Evolutionary conservation across 1,140 invertebrate genomes (phyloP).

Genomic region (Vanessa tameamea): DNA sequence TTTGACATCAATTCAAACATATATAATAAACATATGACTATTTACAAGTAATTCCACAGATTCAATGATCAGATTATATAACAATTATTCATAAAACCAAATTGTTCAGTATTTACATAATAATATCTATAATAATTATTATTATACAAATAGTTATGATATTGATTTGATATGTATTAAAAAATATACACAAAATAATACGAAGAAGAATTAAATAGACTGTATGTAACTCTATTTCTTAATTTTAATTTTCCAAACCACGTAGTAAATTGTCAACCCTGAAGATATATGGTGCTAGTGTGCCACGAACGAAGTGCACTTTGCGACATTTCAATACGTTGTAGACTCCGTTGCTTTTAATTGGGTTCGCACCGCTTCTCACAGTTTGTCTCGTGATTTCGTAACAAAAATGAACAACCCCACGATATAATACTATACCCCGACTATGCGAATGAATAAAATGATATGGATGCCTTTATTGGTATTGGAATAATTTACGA

Average conservation of each 20-base stretch:
- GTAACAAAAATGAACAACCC: constrained; percentile 66
- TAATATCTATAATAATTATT: too few species aligned
- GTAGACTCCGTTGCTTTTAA: constrained; percentile 60
- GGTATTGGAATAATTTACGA: constrained; percentile 1
- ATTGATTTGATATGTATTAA: neutral
- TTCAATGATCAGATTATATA: too few species aligned
- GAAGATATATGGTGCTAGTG: constrained; percentile 30
- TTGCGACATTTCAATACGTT: constrained; percentile 57
- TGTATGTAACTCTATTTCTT: neutral
- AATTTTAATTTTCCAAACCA: neutral
- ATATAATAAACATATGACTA: too few species aligned
- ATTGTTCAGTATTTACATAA: too few species aligned
- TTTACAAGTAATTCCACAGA: too few species aligned
- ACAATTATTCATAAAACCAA: too few species aligned
- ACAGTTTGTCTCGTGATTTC: constrained; percentile 52
- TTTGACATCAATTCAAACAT: too few species aligned
- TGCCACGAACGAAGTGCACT: constrained; percentile 41
- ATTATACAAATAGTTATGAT: too few species aligned
- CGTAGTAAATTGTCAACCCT: constrained; percentile 39
- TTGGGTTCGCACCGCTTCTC: constrained; percentile 62
- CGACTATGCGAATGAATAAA: constrained; percentile 58
- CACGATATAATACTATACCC: constrained; percentile 39
- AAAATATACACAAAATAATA: neutral
- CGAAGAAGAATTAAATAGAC: neutral
- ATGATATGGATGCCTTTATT: constrained; percentile 51